Percentiles rank a stretch among this genome's conserved stretches.
Conservation (phyloP, 2,888 invertebrate genomes). For the Chloroclysta siterata region DNA sequence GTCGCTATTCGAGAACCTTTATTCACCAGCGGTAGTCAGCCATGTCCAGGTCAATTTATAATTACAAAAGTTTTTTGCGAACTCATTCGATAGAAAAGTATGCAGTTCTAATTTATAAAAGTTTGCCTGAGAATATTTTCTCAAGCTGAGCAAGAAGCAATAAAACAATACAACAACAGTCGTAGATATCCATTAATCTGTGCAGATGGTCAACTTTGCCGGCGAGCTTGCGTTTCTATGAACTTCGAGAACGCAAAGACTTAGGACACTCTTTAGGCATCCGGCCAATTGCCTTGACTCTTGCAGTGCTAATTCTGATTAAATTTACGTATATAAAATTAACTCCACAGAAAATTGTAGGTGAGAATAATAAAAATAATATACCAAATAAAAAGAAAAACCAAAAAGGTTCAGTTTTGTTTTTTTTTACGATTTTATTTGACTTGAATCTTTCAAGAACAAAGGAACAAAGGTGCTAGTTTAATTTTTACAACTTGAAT, state of each 20-base stretch:
- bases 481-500: too few species aligned
- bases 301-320: constrained; percentile 25
- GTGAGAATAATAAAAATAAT: too few species aligned
- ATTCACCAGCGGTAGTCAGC: too few species aligned
- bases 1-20: too few species aligned
- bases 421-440: too few species aligned
- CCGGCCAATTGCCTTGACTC: constrained; percentile 37
- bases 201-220: constrained; percentile 59
- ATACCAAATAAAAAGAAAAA: too few species aligned
- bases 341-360: not conserved
- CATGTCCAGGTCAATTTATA: too few species aligned
- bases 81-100: constrained; percentile 29
- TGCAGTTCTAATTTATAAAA: constrained; percentile 44
- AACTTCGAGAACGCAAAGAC: constrained; percentile 38
- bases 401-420: too few species aligned
- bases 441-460: too few species aligned
- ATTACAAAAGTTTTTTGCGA: constrained; percentile 30
- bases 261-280: constrained; percentile 39
- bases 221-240: constrained; percentile 52
- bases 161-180: constrained; percentile 55
- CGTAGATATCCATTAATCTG: constrained; percentile 70
- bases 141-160: constrained; percentile 43
- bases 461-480: too few species aligned
- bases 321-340: not conserved
- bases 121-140: constrained; percentile 50